Base-by-base conservation (phyloP, 92 coral and sea anemone species). In the Pocillopora meandrina region DNA sequence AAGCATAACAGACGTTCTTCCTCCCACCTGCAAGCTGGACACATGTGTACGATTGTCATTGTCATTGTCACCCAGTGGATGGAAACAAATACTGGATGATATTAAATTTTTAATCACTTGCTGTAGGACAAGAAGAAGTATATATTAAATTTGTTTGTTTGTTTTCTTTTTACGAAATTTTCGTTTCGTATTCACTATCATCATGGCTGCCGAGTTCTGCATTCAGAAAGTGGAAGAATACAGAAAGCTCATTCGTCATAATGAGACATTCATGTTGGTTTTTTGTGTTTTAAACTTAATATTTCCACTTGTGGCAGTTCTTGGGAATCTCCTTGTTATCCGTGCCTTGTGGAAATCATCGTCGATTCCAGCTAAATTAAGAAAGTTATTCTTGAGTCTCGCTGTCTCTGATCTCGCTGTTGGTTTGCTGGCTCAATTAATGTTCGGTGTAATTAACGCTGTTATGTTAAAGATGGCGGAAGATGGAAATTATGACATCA, bases 391-490 rank as follows among this genome's bases (percentile, higher is more conserved):
- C 63, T 35, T 74, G 61, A 74, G 20, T 26, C 78, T 74, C 9
- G 78, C 78, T 74, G 78, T 52, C 35, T 74, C 78, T 56, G 78
- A 74, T 65, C 68, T 86, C 56, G 42, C 72, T 13, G 89, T 75
- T 0, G 89, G 89, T 3, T 9, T 85, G 33, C 12, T 74, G 52
- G 78, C 78, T 49, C 78, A 74, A 17, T 61, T 57, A 0, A 74
- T 74, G 62, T 52, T 74, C 35, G 63, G 61, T 21, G 55, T 20
- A 5, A 74, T 74, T 15, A n/a, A 23, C 34, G 63, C 63, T 11
- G 62, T 74, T 60, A 74, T 74, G 78, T 26, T 74, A 33, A 74
- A 74, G 13, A 74, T 26, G 78, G 61, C 78, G 9, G 63, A 15
- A 14, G 12, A 12, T 14, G 78, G n/a, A n/a, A 57, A 52, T 61